A percentile compares a stretch with the other conserved stretches of the same genome.
Evolutionary conservation across 2,888 invertebrate genomes (phyloP).

Genomic region (Sminthurides aquaticus): DNA sequence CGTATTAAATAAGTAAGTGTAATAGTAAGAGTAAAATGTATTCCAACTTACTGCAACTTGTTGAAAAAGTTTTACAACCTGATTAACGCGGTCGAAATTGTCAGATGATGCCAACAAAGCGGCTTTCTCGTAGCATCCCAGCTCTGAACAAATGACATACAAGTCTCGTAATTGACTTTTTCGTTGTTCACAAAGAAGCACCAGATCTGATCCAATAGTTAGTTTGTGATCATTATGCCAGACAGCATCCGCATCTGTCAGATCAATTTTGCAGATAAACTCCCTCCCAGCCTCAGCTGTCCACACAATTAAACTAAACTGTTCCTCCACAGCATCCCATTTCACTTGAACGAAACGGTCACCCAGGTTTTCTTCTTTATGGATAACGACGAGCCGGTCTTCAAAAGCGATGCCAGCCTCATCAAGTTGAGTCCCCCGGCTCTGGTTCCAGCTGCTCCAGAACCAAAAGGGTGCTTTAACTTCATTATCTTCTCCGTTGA

Average conservation of each 20-base stretch:
- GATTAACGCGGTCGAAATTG: conserved; percentile 38
- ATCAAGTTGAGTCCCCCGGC: conserved; percentile 39
- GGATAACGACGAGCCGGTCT: conserved; percentile 33
- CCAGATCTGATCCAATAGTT: conserved; percentile 29
- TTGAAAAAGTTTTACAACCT: conserved; percentile 39
- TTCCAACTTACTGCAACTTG: conserved; percentile 36
- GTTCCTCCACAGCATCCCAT: conserved; percentile 40
- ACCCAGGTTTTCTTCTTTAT: conserved; percentile 35
- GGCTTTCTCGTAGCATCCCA: conserved; percentile 42
- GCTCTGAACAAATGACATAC: conserved; percentile 38
- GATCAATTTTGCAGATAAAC: conserved; percentile 37
- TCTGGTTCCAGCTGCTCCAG: conserved; percentile 38
- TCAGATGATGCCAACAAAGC: conserved; percentile 34
- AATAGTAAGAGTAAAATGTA: neutral
- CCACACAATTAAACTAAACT: conserved; percentile 41
- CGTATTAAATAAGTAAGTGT: neutral
- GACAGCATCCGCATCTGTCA: conserved; percentile 35
- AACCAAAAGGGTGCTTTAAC: conserved; percentile 39
- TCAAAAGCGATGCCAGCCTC: conserved; percentile 41
- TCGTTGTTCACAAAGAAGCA: conserved; percentile 36
- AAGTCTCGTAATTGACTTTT: conserved; percentile 36
- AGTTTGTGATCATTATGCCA: conserved; percentile 39
- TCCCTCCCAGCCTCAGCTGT: conserved; percentile 36
- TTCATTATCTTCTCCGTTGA: neutral
- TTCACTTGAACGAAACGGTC: conserved; percentile 41